These are phyloP conservation scores for Stigmatopora argus DNA, from an alignment of 2,113 vertebrate species.

Conservation along the genomic window DNA sequence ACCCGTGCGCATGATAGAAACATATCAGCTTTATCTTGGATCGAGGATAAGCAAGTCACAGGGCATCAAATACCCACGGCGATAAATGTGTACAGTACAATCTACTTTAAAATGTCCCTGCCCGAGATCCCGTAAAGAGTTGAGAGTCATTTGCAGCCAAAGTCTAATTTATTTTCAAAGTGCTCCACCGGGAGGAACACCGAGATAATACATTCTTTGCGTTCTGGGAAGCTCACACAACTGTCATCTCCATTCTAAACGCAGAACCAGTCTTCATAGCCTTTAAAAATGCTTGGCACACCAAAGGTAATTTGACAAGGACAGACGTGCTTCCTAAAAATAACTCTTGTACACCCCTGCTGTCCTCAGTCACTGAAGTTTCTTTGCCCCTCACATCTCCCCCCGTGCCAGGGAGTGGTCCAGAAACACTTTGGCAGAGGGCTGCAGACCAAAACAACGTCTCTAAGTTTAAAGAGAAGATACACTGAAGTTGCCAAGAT, in stretches of 20 bases:
- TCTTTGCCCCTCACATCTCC: constrained; percentile 13
- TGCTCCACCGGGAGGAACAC: constrained; percentile 32
- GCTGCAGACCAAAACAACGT: constrained; percentile 20
- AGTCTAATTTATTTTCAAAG: constrained; percentile 56
- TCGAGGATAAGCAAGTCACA: neutral
- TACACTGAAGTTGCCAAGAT: constrained; percentile 48
- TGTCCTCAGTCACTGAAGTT: constrained; percentile 27
- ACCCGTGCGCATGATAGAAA: neutral
- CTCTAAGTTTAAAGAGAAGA: constrained; percentile 8
- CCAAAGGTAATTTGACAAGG: constrained; percentile 71
- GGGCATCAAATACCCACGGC: neutral
- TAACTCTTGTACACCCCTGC: constrained; percentile 56
- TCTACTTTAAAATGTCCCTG: constrained; percentile 23
- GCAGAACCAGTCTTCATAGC: constrained; percentile 22
- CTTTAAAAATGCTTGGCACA: constrained; percentile 29
- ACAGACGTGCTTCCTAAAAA: constrained; percentile 69
- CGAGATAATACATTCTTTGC: constrained; percentile 44
- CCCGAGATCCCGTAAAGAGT: constrained; percentile 19
- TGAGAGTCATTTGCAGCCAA: constrained; percentile 40
- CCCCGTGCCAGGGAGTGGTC: constrained; percentile 48
- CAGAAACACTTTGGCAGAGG: constrained; percentile 9
- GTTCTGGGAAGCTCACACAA: constrained; percentile 35
- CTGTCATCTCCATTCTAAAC: constrained; percentile 10
- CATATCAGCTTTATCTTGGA: neutral
- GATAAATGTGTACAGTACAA: constrained; percentile 4